Base-by-base conservation (phyloP, 2,888 invertebrate genomes). In the Lucinisca nassula region DNA sequence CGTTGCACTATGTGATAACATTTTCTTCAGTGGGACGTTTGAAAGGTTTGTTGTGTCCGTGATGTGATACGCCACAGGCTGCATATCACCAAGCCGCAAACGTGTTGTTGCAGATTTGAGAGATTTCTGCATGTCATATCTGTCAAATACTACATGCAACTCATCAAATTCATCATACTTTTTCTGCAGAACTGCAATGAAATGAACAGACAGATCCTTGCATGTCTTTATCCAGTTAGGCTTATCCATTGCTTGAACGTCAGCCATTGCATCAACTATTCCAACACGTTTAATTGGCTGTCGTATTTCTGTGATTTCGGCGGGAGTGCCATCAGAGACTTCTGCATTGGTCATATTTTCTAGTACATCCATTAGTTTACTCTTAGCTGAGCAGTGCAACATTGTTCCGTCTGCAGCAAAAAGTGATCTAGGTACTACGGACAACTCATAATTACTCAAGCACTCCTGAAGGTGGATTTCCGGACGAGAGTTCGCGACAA, bases 41-140 rank as follows among this genome's bases (percentile, higher is more conserved):
- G 37, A 24, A 12, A 82, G 24, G n/a, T 32, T n/a, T n/a, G 77
- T 77, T 21, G 24, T 40, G 75, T 78, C 72, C 51, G 37, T 78
- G 27, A 70, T 61, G n/a, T 82, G 61, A 72, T 70, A 82, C 35
- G 70, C 51, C 0, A 82, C 73, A 17, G 45, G 21, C 1, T 21
- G 38, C 24, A 67, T 35, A 4, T 27, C 49, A 8, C 82, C 61
- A 6, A 61, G 75, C 21, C 67, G 40, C 21, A 35, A 30, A 32
- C 37, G 21, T 27, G 74, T n/a, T 40, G 74, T 75, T 32, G 67
- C 75, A 10, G 17, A 27, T 58, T 82, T 82, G 38, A 82, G 61
- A 32, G 82, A 82, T 14, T n/a, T 73, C 14, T 49, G 37, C 6
- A 73, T 27, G 38, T 82, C 82, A 82, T 76, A 82, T 21, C 82